A percentile compares a stretch with the other conserved stretches of the same genome.
These are phyloP conservation scores for Julus scandinavius DNA, from an alignment of 2,888 invertebrate genomes.

Conservation along the genomic window DNA sequence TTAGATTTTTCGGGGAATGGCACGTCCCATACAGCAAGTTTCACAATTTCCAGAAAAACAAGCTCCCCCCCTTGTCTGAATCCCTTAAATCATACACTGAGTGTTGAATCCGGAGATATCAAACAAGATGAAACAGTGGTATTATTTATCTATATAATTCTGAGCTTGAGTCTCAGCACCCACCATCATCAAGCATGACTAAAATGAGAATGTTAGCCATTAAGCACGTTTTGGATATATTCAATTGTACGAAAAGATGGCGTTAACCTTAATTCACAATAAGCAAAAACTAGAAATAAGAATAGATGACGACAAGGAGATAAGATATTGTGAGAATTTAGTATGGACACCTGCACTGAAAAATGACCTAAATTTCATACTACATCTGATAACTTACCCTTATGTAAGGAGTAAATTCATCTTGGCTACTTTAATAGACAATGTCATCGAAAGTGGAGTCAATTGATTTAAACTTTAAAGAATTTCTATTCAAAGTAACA, in stretches of 20 bases:
- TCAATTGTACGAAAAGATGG: slow-evolving; percentile 42
- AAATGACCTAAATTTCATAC: too few relatives aligned
- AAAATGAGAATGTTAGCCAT: neutral
- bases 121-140: neutral
- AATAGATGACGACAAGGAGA: neutral
- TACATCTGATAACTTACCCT: too few relatives aligned
- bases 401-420: too few relatives aligned
- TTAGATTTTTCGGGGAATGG: neutral
- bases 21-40: neutral
- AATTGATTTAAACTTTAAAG: too few relatives aligned
- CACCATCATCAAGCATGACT: slow-evolving; percentile 22
- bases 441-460: too few relatives aligned
- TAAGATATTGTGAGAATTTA: neutral
- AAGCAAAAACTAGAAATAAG: neutral
- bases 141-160: neutral
- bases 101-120: neutral
- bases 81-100: neutral
- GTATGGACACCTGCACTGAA: neutral
- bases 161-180: slow-evolving; percentile 16
- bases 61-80: neutral
- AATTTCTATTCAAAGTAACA: too few relatives aligned
- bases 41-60: neutral
- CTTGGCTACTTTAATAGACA: too few relatives aligned
- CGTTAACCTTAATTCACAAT: slow-evolving; percentile 4
- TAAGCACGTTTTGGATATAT: slow-evolving; percentile 44